Evolutionary conservation across 1,140 invertebrate species (phyloP).

Genomic region (Drosophila ironensis): DNA sequence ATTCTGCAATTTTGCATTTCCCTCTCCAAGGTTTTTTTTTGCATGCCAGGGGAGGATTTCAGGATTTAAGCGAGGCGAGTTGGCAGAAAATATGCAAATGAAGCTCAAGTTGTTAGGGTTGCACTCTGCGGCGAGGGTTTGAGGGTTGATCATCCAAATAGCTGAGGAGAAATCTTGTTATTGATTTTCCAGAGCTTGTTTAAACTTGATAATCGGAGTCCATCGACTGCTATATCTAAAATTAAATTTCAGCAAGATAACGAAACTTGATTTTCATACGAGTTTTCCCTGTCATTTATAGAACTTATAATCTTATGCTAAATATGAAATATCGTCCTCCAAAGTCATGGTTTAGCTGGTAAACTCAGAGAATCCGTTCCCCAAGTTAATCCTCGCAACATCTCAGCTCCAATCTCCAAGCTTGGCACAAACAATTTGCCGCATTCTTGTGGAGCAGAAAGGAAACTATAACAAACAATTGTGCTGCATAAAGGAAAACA

Average conservation of each 20-base stretch:
- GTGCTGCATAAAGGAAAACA: constrained; percentile 30
- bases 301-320: too few relatives aligned
- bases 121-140: constrained; percentile 20
- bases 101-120: constrained; percentile 73
- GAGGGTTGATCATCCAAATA: constrained; percentile 62
- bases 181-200: constrained; percentile 27
- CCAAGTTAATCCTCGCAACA: not conserved
- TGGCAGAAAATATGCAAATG: constrained; percentile 75
- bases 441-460: constrained; percentile 10
- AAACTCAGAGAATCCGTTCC: not conserved
- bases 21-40: too few relatives aligned
- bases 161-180: constrained; percentile 22
- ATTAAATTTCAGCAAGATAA: too few relatives aligned
- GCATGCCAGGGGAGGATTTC: constrained; percentile 21
- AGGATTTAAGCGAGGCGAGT: constrained; percentile 17
- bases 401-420: constrained; percentile 15
- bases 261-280: too few relatives aligned
- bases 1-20: constrained; percentile 59
- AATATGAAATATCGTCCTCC: too few relatives aligned
- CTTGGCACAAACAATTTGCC: constrained; percentile 33
- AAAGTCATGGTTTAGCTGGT: not conserved
- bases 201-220: not conserved
- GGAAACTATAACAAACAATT: constrained; percentile 48
- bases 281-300: too few relatives aligned
- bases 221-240: not conserved